Base-by-base conservation (phyloP, 92 coral and sea anemone genomes). In the Porites evermanni region DNA sequence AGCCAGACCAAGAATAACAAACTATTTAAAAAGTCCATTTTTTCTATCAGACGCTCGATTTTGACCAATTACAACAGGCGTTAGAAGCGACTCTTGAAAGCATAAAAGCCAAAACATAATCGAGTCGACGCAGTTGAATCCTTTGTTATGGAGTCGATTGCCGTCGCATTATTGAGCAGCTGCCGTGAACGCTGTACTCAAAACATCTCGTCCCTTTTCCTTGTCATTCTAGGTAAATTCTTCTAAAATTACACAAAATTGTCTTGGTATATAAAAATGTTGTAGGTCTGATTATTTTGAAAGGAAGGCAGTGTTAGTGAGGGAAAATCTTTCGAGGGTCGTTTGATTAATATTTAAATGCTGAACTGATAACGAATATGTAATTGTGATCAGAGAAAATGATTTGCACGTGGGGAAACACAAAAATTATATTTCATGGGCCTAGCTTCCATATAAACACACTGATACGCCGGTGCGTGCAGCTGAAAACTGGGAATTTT, bases 101-200 rank as follows among this genome's bases (percentile, higher is more conserved):
- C 17, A 8, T 4, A 17, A 66, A 38, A 63, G 20, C 54, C 74
- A 73, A 74, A 83, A 83, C 79, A 83, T 51, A 14, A 64, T 32
- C 65, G 78, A 64, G 80, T 83, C 87, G 87, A 74, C 87, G 63
- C 87, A 83, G 80, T 83, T 18, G 1, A 38, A 19, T 8, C 64
- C 79, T 60, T 72, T 83, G 72, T 72, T 56, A 38, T 38, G 47
- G 47, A 38, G 47, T 83, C 32, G 59, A 70, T 71, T 32, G 12
- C 47, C 85, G 87, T 83, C 87, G 87, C 80, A 50, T 26, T 73
- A 23, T 11, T 61, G 51, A 74, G 79, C 87, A 83, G 80, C 52
- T 83, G 87, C 23, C 29, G n/a, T 1, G 12, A 38, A 58, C 65
- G 59, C 64, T 1, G 29, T 51, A 14, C 26, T 11, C 8, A 26